These are phyloP conservation scores for Dendrophyllia cribrosa DNA, from an alignment of 64 coral and sea anemone species.

Conservation along the genomic window DNA sequence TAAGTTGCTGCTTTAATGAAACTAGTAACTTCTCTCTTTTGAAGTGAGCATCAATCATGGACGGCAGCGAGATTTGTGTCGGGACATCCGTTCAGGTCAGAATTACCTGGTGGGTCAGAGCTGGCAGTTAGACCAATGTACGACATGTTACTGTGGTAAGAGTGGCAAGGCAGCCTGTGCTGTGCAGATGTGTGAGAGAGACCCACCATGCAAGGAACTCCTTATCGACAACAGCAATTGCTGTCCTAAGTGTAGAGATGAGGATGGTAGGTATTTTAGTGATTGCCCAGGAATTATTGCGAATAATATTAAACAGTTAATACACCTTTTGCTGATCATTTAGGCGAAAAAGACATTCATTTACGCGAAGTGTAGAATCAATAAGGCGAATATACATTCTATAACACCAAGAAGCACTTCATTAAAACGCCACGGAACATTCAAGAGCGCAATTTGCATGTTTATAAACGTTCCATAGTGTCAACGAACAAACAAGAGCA, in stretches of 20 bases:
- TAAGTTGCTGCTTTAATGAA: too few relatives aligned
- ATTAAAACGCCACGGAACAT: conserved; percentile 78
- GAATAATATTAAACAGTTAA: too few relatives aligned
- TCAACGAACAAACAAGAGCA: conserved; percentile 63
- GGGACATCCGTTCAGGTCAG: conserved; percentile 83
- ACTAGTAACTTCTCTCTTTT: neutral
- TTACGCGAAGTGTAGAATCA: too few relatives aligned
- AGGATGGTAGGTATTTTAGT: conserved; percentile 33
- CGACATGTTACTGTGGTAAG: conserved; percentile 83
- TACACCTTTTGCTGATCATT: too few relatives aligned
- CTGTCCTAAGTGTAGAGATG: conserved; percentile 84
- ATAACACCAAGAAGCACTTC: too few relatives aligned
- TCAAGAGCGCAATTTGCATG: conserved; percentile 82
- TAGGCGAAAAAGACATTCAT: too few relatives aligned
- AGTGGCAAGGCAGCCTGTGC: conserved; percentile 84
- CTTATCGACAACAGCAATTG: conserved; percentile 84
- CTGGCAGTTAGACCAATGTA: conserved; percentile 91
- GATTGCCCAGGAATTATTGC: neutral
- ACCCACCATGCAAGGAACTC: conserved; percentile 75
- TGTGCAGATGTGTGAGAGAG: conserved; percentile 85
- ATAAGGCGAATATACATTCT: too few relatives aligned
- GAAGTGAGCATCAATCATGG: conserved; percentile 90
- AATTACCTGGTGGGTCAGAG: conserved; percentile 82
- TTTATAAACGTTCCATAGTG: conserved; percentile 36
- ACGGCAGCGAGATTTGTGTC: conserved; percentile 69